Percentiles rank a stretch among this genome's conserved stretches.
phyloP scores from a whole-genome alignment of 2,888 invertebrate genomes.

The Rhamphomyia laevipes region DNA sequence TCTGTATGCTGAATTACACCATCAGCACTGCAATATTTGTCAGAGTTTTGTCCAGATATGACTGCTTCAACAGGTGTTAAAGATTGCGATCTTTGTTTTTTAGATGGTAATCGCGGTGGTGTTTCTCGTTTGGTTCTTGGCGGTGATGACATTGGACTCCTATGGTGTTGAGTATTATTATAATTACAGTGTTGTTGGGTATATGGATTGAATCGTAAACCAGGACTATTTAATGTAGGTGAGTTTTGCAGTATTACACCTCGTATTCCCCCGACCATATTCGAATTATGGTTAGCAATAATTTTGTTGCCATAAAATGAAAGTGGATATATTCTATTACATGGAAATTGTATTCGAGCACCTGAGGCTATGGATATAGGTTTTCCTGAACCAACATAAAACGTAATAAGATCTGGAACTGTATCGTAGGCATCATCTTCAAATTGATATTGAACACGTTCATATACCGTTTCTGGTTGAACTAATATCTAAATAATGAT shows the following conservation, averaged over 20 bases:
- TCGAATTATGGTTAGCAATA: conserved; percentile 38
- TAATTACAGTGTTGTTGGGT: conserved; percentile 20
- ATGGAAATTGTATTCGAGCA: conserved; percentile 74
- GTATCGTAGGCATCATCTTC: conserved; percentile 90
- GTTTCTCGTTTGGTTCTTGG: conserved; percentile 41
- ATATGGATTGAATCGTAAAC: conserved; percentile 30
- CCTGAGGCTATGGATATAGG: conserved; percentile 82
- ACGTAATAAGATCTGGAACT: conserved; percentile 85
- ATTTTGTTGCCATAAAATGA: conserved; percentile 58
- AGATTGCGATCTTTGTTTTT: conserved; percentile 69
- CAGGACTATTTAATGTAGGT: conserved; percentile 36
- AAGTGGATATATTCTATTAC: conserved; percentile 67
- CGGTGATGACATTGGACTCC: conserved; percentile 45
- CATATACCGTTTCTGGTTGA: conserved; percentile 84
- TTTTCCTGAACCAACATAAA: conserved; percentile 82
- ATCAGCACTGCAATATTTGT: conserved; percentile 58
- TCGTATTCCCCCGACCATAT: conserved; percentile 33
- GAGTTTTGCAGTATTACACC: conserved; percentile 36
- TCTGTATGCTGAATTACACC: conserved; percentile 46
- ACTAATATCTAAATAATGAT: conserved; percentile 52
- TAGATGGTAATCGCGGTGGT: conserved; percentile 41
- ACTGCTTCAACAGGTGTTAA: conserved; percentile 50
- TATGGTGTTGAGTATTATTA: conserved; percentile 26
- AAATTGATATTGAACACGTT: conserved; percentile 83
- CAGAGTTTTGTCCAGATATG: conserved; percentile 30